Base-by-base conservation (phyloP, 2,113 vertebrate species). In the Corythornis madagascariensis region DNA sequence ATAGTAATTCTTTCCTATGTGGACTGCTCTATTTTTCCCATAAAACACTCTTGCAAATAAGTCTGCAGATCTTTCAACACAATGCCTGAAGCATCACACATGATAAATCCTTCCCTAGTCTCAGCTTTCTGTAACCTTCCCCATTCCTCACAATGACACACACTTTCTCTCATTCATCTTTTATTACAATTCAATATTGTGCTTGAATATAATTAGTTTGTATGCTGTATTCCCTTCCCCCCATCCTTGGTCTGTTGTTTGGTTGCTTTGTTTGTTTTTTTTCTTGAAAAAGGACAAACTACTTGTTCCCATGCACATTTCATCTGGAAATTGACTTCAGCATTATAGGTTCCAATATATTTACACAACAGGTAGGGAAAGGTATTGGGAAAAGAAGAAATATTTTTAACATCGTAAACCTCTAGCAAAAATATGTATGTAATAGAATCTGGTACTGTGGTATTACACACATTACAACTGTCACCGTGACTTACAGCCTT, bases 351-450 rank as follows among this genome's bases (percentile, higher is more conserved):
- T 97, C 96, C 96, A 96, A 97, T 97, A 98, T 98, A 98, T 98
- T 98, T 97, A 97, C 94, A 97, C 97, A 98, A 98, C 97, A 98
- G 97, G 96, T 97, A 96, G 96, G 94, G 96, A 94, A 96, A 96
- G 95, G 95, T 97, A 97, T 98, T 95, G 97, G 93, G 95, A 95
- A 97, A 95, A 97, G 96, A 97, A 98, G 96, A 98, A 97, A 98
- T 97, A 97, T 98, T 98, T 97, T 98, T 97, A 98, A 97, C 97
- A 97, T 97, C 94, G 83, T 97, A 98, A 98, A 98, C 97, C 97
- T 97, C 98, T 97, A 98, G 97, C 97, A 98, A 98, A 98, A 98
- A 98, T 98, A 98, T 97, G 97, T 98, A 97, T 98, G 97, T 98
- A 98, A 98, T 98, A 97, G 97, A 98, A 98, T 97, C 97, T 97